Evolutionary conservation across 1,140 invertebrate species (phyloP).

Genomic region (Phymorhynchus buccinoides): DNA sequence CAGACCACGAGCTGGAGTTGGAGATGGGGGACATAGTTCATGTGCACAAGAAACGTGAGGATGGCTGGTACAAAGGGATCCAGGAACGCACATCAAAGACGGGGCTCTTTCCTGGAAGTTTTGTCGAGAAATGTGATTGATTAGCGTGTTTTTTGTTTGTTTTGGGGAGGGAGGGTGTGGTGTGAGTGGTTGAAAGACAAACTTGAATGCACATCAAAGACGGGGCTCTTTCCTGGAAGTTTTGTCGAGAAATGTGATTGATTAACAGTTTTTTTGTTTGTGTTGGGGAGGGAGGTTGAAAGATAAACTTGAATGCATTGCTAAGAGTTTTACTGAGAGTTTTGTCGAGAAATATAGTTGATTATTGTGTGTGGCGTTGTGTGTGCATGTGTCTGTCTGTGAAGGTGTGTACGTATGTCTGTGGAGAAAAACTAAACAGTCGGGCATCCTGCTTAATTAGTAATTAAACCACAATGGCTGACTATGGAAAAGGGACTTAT

Average conservation of each 20-base stretch:
- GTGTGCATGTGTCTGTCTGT: too few relatives aligned
- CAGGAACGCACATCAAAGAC: constrained; percentile 90
- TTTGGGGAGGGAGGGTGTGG: too few relatives aligned
- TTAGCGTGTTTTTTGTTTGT: too few relatives aligned
- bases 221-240: constrained; percentile 92
- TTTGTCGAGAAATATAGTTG: constrained; percentile 83
- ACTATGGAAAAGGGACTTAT: too few relatives aligned
- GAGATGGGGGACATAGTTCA: constrained; percentile 92
- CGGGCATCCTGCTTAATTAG: too few relatives aligned
- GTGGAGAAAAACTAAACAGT: too few relatives aligned
- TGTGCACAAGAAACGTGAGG: constrained; percentile 92
- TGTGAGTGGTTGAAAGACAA: constrained; percentile 97
- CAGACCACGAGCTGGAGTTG: constrained; percentile 91
- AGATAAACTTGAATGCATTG: constrained; percentile 89
- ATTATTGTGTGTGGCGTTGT: too few relatives aligned
- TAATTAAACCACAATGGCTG: too few relatives aligned
- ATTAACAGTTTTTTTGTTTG: too few relatives aligned
- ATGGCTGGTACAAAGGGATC: constrained; percentile 96
- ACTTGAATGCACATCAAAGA: constrained; percentile 88
- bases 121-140: constrained; percentile 82
- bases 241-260: constrained; percentile 83
- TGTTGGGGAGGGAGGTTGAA: too few relatives aligned
- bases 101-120: constrained; percentile 93
- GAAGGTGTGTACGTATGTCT: too few relatives aligned
- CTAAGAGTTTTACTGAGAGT: constrained; percentile 92